A percentile compares a stretch with the other conserved stretches of the same genome.
phyloP scores from a whole-genome alignment of 2,888 invertebrate genomes.

The Drosophila colorata region DNA sequence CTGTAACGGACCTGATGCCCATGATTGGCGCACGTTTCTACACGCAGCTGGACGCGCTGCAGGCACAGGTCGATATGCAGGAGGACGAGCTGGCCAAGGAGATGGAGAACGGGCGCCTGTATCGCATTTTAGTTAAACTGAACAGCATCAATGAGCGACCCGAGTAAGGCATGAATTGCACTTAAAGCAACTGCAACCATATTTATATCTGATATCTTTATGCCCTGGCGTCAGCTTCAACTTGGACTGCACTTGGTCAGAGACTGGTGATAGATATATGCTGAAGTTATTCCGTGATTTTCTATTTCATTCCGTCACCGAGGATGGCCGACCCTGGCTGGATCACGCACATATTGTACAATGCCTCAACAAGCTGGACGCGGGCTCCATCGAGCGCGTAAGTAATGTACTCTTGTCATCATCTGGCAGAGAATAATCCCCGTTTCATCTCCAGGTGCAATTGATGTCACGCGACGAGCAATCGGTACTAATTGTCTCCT shows the following conservation, averaged over 20 bases:
- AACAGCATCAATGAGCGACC: constrained; percentile 98
- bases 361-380: constrained; percentile 96
- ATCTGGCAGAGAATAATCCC: not conserved
- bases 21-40: constrained; percentile 99
- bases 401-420: constrained; percentile 30
- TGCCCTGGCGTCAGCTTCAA: constrained; percentile 88
- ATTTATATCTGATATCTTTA: not conserved
- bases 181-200: not conserved
- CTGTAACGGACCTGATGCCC: constrained; percentile 98
- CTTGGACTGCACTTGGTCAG: constrained; percentile 97
- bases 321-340: constrained; percentile 97
- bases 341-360: constrained; percentile 98
- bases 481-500: constrained; percentile 97
- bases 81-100: constrained; percentile 97
- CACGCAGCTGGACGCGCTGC: constrained; percentile 96
- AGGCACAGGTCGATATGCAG: constrained; percentile 94
- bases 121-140: constrained; percentile 95
- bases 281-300: constrained; percentile 99
- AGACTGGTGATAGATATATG: constrained; percentile 99
- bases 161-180: constrained; percentile 90
- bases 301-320: constrained; percentile 97
- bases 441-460: constrained; percentile 89
- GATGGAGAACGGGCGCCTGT: constrained; percentile 96
- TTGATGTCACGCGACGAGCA: constrained; percentile 98
- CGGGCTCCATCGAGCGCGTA: constrained; percentile 92